A percentile compares a stretch with the other conserved stretches of the same genome.
These are phyloP conservation scores for Cabera pusaria DNA, from an alignment of 2,888 invertebrate genomes.

Conservation along the genomic window DNA sequence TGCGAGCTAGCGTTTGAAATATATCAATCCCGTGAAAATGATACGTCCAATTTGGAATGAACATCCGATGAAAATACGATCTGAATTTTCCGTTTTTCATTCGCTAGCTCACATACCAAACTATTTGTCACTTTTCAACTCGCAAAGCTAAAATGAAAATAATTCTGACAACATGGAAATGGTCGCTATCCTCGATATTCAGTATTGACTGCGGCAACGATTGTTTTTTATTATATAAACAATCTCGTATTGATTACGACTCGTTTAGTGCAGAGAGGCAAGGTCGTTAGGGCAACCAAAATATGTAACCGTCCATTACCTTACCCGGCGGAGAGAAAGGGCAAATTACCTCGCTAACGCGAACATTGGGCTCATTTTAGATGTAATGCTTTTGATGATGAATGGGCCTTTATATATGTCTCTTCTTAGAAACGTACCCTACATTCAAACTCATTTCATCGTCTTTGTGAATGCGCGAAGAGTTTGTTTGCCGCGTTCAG, in stretches of 20 bases:
- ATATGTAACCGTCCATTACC: slow-evolving; percentile 30
- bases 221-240: slow-evolving; percentile 22
- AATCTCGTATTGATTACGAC: slow-evolving; percentile 53
- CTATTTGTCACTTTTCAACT: not conserved
- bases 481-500: slow-evolving; percentile 28
- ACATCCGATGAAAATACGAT: slow-evolving; percentile 18
- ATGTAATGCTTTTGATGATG: slow-evolving; percentile 39
- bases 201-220: too few species aligned
- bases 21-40: slow-evolving; percentile 20
- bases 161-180: slow-evolving; percentile 3
- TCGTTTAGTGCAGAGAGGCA: slow-evolving; percentile 43
- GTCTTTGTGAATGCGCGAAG: slow-evolving; percentile 24
- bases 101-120: not conserved
- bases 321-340: slow-evolving; percentile 28
- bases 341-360: slow-evolving; percentile 28
- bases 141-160: too few species aligned
- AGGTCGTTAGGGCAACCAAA: slow-evolving; percentile 50
- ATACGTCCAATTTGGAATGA: slow-evolving; percentile 20
- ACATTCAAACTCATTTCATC: slow-evolving; percentile 24
- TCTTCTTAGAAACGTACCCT: slow-evolving; percentile 31
- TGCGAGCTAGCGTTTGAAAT: slow-evolving; percentile 14
- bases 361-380: slow-evolving; percentile 34
- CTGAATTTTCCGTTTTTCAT: slow-evolving; percentile 19
- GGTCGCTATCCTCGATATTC: not conserved
- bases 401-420: slow-evolving; percentile 38